Base-by-base conservation (phyloP, 2,888 invertebrate species). In the Andrena trimmerana region DNA sequence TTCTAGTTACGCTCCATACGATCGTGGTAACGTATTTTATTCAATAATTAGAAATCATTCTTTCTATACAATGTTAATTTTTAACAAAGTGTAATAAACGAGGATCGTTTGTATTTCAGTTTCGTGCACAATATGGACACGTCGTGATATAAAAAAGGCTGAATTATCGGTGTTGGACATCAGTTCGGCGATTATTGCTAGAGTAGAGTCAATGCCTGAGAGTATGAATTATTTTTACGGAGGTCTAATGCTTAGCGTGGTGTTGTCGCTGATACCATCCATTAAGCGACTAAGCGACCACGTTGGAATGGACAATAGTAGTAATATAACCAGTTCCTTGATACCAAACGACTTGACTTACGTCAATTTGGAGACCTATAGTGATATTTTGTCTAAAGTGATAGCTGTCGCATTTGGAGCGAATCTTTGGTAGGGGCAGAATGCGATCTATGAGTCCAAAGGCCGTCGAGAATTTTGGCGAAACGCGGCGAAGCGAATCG, bases 91-190 rank as follows among this genome's bases (percentile, higher is more conserved):
- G 42, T 42, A 42, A 42, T 42, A 42, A 42, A 5, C 4, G 42
- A 42, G 16, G 1, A 5, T 16, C 42, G 42, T 20, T 59, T 48
- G 1, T 3, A 36, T 79, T 94, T 29, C 94, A 98, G 99, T 99
- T 82, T 98, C 98, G 91, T 99, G 99, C 93, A 98, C 98, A 68
- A 97, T 99, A 94, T 99, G 99, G 99, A 98, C 98, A 92, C 96
- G 96, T 42, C 96, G 97, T 7, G 98, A 98, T 83, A 97, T 97
- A 31, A 97, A 98, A 91, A 99, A 99, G 93, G 98, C 98, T 0
- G 98, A 99, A 94, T 95, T 99, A 86, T 98, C 98, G 0, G 98
- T 98, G 2, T 95, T 99, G 79, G 99, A 99, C 94, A 99, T 99
- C 90, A 98, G 98, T 92, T 98, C 98, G 90, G 97, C 97, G 85